Percentiles rank a stretch among this genome's conserved stretches.
Conservation (phyloP, 2,888 invertebrate species). For the Xestoiulus laeticollis region DNA sequence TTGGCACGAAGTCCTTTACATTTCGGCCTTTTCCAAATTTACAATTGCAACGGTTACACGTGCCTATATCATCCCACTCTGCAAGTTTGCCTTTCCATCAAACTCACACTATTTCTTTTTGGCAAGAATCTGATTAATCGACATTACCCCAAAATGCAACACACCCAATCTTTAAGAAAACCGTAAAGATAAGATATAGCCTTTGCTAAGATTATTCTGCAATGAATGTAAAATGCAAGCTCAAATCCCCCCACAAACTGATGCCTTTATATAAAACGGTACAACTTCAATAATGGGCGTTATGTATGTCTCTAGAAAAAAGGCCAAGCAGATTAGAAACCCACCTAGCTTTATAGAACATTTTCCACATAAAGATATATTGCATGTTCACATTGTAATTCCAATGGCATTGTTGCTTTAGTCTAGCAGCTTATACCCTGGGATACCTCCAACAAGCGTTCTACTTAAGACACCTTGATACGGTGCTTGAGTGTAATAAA, state of each 20-base stretch:
- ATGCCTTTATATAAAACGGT: background rate
- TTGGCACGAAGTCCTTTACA: background rate
- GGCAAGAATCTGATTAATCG: background rate
- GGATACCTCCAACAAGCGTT: background rate
- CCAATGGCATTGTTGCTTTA: background rate
- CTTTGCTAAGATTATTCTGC: background rate
- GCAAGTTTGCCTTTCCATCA: background rate
- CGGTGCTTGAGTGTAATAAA: background rate
- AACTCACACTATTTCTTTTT: background rate
- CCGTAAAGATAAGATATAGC: background rate
- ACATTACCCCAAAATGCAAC: background rate
- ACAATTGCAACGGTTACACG: background rate
- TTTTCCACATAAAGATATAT: background rate
- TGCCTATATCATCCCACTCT: background rate
- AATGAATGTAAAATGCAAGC: background rate
- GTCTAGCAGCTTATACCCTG: background rate
- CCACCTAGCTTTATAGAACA: background rate
- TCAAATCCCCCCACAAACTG: background rate
- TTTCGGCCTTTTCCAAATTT: background rate
- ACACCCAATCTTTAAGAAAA: background rate
- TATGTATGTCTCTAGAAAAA: background rate
- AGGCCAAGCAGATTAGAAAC: background rate
- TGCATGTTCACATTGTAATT: background rate
- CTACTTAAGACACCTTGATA: constrained; percentile 7
- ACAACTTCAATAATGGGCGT: background rate